A percentile compares a stretch with the other conserved stretches of the same genome.
Conservation (phyloP, 2,113 vertebrate genomes). For the Fukomys damarensis region DNA sequence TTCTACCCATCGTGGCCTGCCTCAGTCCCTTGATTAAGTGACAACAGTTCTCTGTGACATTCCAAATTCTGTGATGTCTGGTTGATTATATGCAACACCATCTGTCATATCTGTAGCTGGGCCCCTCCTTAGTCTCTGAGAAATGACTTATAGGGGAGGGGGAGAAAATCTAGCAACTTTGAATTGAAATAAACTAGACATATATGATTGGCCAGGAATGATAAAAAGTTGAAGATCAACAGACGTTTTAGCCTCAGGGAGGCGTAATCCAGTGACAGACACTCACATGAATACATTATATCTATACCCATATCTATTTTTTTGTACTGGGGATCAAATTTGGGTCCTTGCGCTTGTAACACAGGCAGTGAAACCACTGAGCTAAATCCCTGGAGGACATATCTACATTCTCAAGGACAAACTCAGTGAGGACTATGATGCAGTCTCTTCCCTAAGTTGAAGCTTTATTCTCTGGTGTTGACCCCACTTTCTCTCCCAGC, state of each 20-base stretch:
- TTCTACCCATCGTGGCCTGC: not conserved
- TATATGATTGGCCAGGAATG: not conserved
- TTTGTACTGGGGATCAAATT: too few species aligned
- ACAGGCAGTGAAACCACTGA: too few species aligned
- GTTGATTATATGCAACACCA: not conserved
- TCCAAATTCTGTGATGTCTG: constrained; percentile 9
- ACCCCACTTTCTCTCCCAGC: too few species aligned
- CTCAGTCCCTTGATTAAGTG: not conserved
- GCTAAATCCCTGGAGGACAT: too few species aligned
- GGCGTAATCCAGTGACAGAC: not conserved
- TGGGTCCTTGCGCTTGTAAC: too few species aligned
- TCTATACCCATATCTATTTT: too few species aligned
- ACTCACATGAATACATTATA: not conserved
- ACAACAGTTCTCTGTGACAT: not conserved
- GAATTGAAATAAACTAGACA: not conserved
- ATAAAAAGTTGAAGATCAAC: not conserved
- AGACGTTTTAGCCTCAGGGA: not conserved
- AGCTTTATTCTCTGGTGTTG: not conserved
- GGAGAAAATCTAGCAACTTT: not conserved
- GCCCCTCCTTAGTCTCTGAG: not conserved
- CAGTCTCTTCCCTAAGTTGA: not conserved
- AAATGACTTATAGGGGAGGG: not conserved
- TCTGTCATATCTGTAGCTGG: constrained; percentile 10
- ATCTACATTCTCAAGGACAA: not conserved
- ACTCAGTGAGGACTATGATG: rapidly evolving